Evolutionary conservation across 2,888 invertebrate species (phyloP).

Genomic region (Kuschelorhynchus macadamiae): DNA sequence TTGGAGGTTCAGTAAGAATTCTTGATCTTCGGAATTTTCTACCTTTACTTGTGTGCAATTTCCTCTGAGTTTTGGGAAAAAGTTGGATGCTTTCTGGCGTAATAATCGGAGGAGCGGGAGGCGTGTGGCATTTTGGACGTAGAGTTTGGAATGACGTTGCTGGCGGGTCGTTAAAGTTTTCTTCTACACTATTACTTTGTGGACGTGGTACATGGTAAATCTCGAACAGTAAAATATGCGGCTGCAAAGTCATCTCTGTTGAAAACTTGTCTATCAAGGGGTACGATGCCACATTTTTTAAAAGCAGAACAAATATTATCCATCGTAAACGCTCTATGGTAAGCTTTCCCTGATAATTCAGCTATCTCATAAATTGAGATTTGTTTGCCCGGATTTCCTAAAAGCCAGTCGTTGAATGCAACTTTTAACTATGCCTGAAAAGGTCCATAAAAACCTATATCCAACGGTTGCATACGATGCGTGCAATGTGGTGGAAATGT

Average conservation of each 20-base stretch:
- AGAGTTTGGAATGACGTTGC: slow-evolving; percentile 5
- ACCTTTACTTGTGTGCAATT: background rate
- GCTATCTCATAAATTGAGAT: slow-evolving; percentile 14
- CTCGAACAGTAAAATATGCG: slow-evolving; percentile 2
- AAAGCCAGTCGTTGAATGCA: slow-evolving; percentile 12
- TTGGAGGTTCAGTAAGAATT: slow-evolving; percentile 9
- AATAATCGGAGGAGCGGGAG: background rate
- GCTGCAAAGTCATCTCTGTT: too few species aligned
- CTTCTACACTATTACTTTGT: background rate
- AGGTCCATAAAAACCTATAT: slow-evolving; percentile 7
- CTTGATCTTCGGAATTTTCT: slow-evolving; percentile 7
- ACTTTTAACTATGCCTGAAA: background rate
- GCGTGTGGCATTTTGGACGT: background rate
- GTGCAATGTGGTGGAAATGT: slow-evolving; percentile 9
- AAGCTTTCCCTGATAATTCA: slow-evolving; percentile 15
- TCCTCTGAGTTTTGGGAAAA: slow-evolving; percentile 6
- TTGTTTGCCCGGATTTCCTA: slow-evolving; percentile 3
- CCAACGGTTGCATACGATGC: background rate
- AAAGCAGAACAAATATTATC: slow-evolving; percentile 14
- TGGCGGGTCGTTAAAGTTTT: background rate
- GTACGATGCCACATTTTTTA: too few species aligned
- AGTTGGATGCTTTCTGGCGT: slow-evolving; percentile 12
- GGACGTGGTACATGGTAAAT: background rate
- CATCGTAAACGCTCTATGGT: slow-evolving; percentile 9
- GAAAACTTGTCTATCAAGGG: too few species aligned